Base-by-base conservation (phyloP, 2,113 vertebrate species). In the Microtus ochrogaster region DNA sequence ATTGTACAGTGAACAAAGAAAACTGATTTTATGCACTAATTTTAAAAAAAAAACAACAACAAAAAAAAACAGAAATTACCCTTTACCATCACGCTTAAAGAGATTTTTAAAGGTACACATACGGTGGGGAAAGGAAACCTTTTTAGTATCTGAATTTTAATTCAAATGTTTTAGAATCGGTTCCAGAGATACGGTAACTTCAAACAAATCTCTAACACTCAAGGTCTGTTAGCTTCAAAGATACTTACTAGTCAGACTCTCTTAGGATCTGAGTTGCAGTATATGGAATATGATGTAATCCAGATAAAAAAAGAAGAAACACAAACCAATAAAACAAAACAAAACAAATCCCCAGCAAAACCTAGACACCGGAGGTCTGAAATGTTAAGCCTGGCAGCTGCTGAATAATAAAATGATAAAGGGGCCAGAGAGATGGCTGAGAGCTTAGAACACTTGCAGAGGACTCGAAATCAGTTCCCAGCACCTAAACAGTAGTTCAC, bases 401-500 rank as follows among this genome's bases (percentile, higher is more conserved):
- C 72, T 66, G 92, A 78, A 17, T 68, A 94, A 94, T 73, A 92
- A 93, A 95, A 89, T 86, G 65, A 88, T 39, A 92, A 44, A 81
- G n/a, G 22, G 22, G 55, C n/a, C 26, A 7, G 22, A 61, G 79
- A 77, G 41, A 26, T 9, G n/a, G 55, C 79, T 61, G 22, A 26
- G 55, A 24, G 14, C 28, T 83, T 1, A 0, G 24, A 83, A 41
- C 36, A 65, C 26, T 28, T 63, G 22, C n/a, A 63, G 3, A 17
- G n/a, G n/a, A 83, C 12, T 41, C 13, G 24, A 58, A n/a, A 10
- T 63, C 21, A 14, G 14, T 26, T 28, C 24, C 14, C 22, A 30
- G 24, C 16, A 41, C 24, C 81, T 7, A 41, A 41, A n/a, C 1
- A 36, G n/a, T 68, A 28, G 66, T 33, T 33, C 30, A 33, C 66